These are phyloP conservation scores for Zosterops hypoxanthus DNA, from an alignment of 2,113 vertebrate species.

Conservation along the genomic window DNA sequence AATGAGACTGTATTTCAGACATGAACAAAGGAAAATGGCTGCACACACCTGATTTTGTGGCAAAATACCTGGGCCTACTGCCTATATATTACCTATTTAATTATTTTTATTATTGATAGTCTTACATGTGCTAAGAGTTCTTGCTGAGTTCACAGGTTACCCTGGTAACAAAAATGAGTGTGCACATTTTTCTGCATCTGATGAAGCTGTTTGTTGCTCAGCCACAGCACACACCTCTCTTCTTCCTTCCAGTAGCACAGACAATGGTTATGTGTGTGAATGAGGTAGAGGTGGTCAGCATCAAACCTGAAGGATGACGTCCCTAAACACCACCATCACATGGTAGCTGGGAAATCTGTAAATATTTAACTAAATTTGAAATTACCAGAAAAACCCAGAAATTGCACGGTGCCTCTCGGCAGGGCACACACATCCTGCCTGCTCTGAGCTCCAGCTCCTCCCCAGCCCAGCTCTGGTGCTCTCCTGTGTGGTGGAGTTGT, in stretches of 20 bases:
- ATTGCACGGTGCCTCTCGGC: accelerated
- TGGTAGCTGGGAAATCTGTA: neutral
- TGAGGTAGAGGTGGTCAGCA: neutral
- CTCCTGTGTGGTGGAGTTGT: neutral
- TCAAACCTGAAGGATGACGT: neutral
- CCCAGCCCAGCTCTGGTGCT: neutral
- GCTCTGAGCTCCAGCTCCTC: neutral
- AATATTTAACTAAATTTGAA: neutral
- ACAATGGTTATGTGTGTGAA: accelerated
- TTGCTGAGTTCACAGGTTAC: neutral
- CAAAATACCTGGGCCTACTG: neutral
- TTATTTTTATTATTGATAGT: neutral
- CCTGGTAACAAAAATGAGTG: neutral
- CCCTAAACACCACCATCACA: neutral
- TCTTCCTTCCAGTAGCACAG: neutral
- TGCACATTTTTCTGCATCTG: neutral
- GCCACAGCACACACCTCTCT: neutral
- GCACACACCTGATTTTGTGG: neutral
- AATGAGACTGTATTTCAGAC: neutral
- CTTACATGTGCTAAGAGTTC: neutral
- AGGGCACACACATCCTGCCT: accelerated
- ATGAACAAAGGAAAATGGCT: neutral
- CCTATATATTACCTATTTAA: neutral
- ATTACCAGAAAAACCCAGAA: neutral
- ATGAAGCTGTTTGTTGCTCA: neutral